Base-by-base conservation (phyloP, 2,888 invertebrate species). In the Phragmatobia fuliginosa region DNA sequence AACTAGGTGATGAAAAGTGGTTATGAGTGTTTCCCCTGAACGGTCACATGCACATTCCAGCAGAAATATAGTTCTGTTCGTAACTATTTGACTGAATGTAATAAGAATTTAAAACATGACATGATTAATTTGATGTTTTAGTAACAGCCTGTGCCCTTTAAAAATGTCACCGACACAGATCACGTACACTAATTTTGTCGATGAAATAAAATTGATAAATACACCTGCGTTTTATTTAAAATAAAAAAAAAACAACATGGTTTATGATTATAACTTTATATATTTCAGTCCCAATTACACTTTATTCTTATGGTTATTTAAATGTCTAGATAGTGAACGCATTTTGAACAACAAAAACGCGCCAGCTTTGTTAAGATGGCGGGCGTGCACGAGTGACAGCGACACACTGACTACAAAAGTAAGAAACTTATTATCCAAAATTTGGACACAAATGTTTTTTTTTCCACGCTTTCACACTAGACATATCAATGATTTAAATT, bases 141-240 rank as follows among this genome's bases (percentile, higher is more conserved):
- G 2, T 16, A 14, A n/a, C 62, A 56, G 72, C 63, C 41, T 75
- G 72, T 72, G 63, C 72, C 64, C 71, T 25, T 69, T 69, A 72
- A n/a, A n/a, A 11, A 66, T 67, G 65, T 70, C 76, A 78, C 78
- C 67, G 32, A 61, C 80, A 79, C 76, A 62, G 70, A 73, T 80
- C 80, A 79, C 79, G 56, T 74, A 77, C 81, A 84, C 84, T 83
- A 82, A 81, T 83, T 83, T 83, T 83, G 80, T 85, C 81, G 76
- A 84, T 77, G 77, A 81, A 79, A 84, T 82, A 85, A 84, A 85
- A 69, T 71, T 71, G 68, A 79, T 80, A 68, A 75, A 80, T 79
- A 70, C 0, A 52, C 25, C 18, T 58, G 1, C 31, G 41, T 71
- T 0, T 77, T 71, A 31, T 61, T 69, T 8, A 21, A 21, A n/a